Percentiles rank a stretch among this genome's conserved stretches.
Conservation (phyloP, 1,140 invertebrate genomes). For the Brachionus rotundiformis region DNA sequence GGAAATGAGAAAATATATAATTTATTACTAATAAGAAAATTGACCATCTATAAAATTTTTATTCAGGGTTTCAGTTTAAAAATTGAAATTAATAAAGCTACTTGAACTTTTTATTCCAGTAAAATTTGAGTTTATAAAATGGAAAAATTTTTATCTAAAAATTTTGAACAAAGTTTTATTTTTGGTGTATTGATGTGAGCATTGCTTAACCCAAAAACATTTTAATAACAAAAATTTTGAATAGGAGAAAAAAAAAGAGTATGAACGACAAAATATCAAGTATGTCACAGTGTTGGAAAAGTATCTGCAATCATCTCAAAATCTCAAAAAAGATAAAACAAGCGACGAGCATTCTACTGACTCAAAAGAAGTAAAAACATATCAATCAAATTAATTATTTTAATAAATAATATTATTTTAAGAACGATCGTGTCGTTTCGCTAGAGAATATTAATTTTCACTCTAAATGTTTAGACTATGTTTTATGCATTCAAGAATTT, state of each 20-base stretch:
- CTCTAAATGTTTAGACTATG: constrained; percentile 44
- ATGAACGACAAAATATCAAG: constrained; percentile 32
- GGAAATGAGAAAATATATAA: too few species aligned
- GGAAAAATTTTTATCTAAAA: too few species aligned
- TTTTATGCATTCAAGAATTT: constrained; percentile 42
- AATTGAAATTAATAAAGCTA: too few species aligned
- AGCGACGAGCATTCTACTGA: constrained; percentile 19
- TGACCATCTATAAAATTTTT: too few species aligned
- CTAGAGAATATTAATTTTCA: constrained; percentile 1
- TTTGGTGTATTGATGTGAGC: too few species aligned
- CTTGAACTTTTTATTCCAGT: too few species aligned
- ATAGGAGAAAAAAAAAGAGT: constrained; percentile 43
- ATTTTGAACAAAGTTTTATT: too few species aligned
- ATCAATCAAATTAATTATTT: neutral
- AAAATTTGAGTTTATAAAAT: too few species aligned
- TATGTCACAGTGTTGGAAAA: constrained; percentile 22
- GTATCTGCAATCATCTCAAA: constrained; percentile 27
- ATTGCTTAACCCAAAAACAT: too few species aligned
- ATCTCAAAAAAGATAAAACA: constrained; percentile 28
- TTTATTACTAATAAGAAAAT: too few species aligned
- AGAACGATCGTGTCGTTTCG: constrained; percentile 4
- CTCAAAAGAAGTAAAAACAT: constrained; percentile 26
- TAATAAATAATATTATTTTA: neutral
- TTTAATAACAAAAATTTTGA: neutral
- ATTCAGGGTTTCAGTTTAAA: too few species aligned